phyloP scores from a whole-genome alignment of 2,888 invertebrate species.

The Ochropleura leucogaster region DNA sequence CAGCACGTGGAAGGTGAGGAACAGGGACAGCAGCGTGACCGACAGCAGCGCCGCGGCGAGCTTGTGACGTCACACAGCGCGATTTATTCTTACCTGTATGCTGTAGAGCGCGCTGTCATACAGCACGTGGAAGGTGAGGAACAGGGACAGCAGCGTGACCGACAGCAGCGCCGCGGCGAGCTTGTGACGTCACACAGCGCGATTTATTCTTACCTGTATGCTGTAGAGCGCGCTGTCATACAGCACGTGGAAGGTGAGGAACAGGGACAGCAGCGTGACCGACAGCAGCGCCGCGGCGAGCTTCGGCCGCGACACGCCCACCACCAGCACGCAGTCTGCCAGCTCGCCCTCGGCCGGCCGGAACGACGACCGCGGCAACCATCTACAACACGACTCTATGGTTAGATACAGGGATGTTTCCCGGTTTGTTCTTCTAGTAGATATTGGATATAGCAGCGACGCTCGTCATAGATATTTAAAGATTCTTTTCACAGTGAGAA shows the following conservation, averaged over 20 bases:
- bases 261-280: conserved; percentile 95
- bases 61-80: neutral
- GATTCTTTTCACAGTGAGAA: neutral
- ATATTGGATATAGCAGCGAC: too few species aligned
- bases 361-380: conserved; percentile 95
- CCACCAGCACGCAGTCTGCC: conserved; percentile 95
- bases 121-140: conserved; percentile 95
- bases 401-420: neutral
- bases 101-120: conserved; percentile 96
- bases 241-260: conserved; percentile 95
- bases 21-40: conserved; percentile 90
- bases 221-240: conserved; percentile 96
- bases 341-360: conserved; percentile 95
- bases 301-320: conserved; percentile 96
- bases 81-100: conserved; percentile 89
- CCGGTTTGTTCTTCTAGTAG: neutral
- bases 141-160: conserved; percentile 94
- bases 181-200: neutral
- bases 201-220: conserved; percentile 89
- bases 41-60: conserved; percentile 91
- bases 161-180: conserved; percentile 92
- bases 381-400: conserved; percentile 89
- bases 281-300: conserved; percentile 95
- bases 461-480: neutral
- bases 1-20: too few species aligned